Evolutionary conservation across 2,888 invertebrate genomes (phyloP).

Genomic region (Hirtodrosophila cameraria): DNA sequence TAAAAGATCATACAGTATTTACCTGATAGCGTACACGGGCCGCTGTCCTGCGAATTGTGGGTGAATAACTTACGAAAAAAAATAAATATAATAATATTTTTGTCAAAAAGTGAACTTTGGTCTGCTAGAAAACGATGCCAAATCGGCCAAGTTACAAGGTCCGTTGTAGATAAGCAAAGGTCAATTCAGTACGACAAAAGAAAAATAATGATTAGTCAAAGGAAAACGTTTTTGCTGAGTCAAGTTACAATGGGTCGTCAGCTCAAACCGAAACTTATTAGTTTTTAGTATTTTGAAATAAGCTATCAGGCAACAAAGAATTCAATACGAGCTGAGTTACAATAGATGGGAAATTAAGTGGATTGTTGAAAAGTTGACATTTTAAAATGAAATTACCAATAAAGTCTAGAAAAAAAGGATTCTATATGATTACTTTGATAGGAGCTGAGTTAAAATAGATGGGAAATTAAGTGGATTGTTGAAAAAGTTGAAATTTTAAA

Average conservation of each 20-base stretch:
- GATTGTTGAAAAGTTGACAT: no score
- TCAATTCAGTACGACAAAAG: constrained; percentile 3
- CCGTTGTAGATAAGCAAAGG: constrained; percentile 28
- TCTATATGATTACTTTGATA: no score
- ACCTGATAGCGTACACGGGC: constrained; percentile 41
- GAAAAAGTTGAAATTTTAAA: no score
- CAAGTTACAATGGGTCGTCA: not conserved
- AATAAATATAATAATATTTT: constrained; percentile 19
- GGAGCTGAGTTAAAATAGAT: no score
- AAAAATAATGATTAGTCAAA: constrained; percentile 13
- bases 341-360: no score
- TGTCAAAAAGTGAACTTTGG: constrained; percentile 55
- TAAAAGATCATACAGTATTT: constrained; percentile 43
- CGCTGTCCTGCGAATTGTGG: constrained; percentile 48
- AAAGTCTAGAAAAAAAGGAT: no score
- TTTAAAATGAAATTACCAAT: no score
- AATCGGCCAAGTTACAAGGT: constrained; percentile 38
- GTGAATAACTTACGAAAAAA: constrained; percentile 67
- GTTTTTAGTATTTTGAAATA: no score
- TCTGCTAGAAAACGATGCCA: constrained; percentile 18
- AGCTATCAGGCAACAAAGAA: not conserved
- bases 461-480: no score
- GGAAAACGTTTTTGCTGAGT: constrained; percentile 1
- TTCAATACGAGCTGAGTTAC: no score
- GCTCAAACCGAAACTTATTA: not conserved